These are phyloP conservation scores for Mimumesa dahlbomi DNA, from an alignment of 2,888 invertebrate species.

Conservation along the genomic window DNA sequence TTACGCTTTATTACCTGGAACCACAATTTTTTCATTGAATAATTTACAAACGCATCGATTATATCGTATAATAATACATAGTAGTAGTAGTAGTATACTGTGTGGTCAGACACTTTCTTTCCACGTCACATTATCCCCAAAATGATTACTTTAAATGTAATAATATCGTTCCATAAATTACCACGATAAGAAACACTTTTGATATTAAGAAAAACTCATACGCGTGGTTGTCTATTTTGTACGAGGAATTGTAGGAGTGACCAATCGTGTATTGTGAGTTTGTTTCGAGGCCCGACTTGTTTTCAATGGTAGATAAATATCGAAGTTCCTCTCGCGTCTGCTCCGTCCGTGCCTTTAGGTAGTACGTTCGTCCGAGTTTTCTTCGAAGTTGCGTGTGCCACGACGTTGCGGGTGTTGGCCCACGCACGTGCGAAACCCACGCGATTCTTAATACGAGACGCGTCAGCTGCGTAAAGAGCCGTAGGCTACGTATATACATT, in stretches of 20 bases:
- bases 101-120: too few relatives aligned
- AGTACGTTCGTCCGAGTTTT: slow-evolving; percentile 43
- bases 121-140: too few relatives aligned
- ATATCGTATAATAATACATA: too few relatives aligned
- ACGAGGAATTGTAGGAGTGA: slow-evolving; percentile 15
- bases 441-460: slow-evolving; percentile 67
- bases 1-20: too few relatives aligned
- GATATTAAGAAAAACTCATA: not conserved
- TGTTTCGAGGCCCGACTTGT: slow-evolving; percentile 23
- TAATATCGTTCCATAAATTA: too few relatives aligned
- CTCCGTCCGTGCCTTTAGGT: slow-evolving; percentile 5
- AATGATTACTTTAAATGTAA: too few relatives aligned
- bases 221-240: not conserved
- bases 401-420: slow-evolving; percentile 70
- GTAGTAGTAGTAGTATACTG: too few relatives aligned
- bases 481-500: slow-evolving; percentile 45
- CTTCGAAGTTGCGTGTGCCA: slow-evolving; percentile 43
- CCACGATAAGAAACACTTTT: too few relatives aligned
- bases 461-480: slow-evolving; percentile 76
- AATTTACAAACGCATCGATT: too few relatives aligned
- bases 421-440: slow-evolving; percentile 70
- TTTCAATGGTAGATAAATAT: slow-evolving; percentile 54
- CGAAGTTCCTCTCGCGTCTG: slow-evolving; percentile 43
- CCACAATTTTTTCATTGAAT: too few relatives aligned
- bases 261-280: slow-evolving; percentile 23